Evolutionary conservation across 2,888 invertebrate species (phyloP).

Genomic region (Caenorhabditis panamensis): DNA sequence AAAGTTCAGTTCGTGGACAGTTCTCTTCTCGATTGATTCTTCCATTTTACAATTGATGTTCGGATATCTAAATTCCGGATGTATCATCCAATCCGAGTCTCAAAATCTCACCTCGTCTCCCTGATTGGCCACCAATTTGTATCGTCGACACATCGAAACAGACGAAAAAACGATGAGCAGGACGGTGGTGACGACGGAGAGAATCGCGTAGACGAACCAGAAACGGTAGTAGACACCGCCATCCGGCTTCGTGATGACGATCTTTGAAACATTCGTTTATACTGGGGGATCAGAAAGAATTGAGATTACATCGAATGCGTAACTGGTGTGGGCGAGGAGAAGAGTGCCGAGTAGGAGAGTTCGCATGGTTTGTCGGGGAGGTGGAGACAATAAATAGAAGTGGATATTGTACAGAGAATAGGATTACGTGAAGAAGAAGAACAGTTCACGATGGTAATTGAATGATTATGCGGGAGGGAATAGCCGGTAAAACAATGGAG

Average conservation of each 20-base stretch:
- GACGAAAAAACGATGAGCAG: constrained; percentile 10
- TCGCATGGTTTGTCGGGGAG: constrained; percentile 12
- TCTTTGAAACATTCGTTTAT: constrained; percentile 2
- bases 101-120: constrained; percentile 27
- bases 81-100: not conserved
- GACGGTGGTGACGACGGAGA: constrained; percentile 5
- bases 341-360: constrained; percentile 8
- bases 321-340: not conserved
- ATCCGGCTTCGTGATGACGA: constrained; percentile 5
- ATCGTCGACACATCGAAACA: constrained; percentile 33
- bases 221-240: constrained; percentile 42
- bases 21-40: not conserved
- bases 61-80: constrained; percentile 17
- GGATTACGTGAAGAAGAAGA: not conserved
- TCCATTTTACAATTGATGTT: constrained; percentile 6
- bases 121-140: constrained; percentile 44
- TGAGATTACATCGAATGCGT: constrained; percentile 10
- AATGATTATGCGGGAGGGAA: not conserved
- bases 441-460: not conserved
- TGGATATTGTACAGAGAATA: not conserved
- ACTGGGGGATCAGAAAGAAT: not conserved
- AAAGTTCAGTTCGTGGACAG: not conserved
- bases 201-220: constrained; percentile 31
- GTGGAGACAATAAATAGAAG: not conserved
- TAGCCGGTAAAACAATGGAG: not conserved